Evolutionary conservation across 2,888 invertebrate species (phyloP), one percentile per base, ranked within the genome.

Genomic region (Sesia bembeciformis): DNA sequence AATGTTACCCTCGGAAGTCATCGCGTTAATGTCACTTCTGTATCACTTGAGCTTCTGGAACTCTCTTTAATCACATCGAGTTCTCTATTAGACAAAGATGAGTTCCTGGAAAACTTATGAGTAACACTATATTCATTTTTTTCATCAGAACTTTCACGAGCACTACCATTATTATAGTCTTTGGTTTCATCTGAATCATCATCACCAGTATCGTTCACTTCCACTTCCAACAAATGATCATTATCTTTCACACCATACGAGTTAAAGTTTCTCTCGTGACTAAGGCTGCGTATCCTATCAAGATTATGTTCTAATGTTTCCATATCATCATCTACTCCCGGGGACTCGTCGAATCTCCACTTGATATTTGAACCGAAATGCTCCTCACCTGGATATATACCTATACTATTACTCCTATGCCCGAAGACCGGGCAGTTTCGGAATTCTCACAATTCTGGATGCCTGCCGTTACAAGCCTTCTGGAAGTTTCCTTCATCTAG

Each of bases 361-460:
- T 87, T 86, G 54, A 90, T 82, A 60, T 84, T 88, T 39, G 89
- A 83, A 68, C 84, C 88, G 65, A 90, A 89, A 68, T 86, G 86
- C 71, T 89, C 90, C 40, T 87, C 71, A n/a, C 85, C 84, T 4
- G 89, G 86, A 64, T 87, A 89, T 66, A 88, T 76, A 52, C 86
- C 80, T 74, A 89, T 75, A 64, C 90, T 90, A 81, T 89, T 89
- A 63, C 90, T 90, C 81, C 89, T 88, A 67, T 89, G 89, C 78
- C 90, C 90, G 82, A 86, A 84, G 60, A 88, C 81, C 84, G 88
- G 89, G 70, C 89, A 89, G 64, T 85, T 86, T 68, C 82, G 84
- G 73, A 77, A 90, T 62, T 90, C 90, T 90, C 90, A 90, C 90
- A 90, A 90, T 62, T 90, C 90, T 54, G 88, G 87, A 63, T 89